Percentiles rank a stretch among this genome's conserved stretches.
Conservation (phyloP, 2,113 vertebrate species). For the Mungos mungo region DNA sequence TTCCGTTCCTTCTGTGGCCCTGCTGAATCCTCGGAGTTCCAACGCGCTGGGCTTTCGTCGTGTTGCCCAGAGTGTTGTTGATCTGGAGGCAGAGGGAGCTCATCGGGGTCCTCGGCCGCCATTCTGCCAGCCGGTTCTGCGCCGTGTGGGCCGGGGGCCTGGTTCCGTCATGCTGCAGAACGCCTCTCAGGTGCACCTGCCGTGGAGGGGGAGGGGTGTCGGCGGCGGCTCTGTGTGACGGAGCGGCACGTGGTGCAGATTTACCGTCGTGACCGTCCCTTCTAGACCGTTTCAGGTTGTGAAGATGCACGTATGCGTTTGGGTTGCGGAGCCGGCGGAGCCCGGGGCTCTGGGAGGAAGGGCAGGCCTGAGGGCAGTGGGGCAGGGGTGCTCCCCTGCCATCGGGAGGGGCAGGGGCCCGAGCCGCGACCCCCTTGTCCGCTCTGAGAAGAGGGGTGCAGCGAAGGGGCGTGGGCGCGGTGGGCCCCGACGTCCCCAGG, state of each 20-base stretch:
- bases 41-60: neutral
- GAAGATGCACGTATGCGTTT: no score
- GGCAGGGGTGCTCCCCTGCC: neutral
- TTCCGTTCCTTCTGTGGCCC: neutral
- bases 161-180: neutral
- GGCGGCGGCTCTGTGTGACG: neutral
- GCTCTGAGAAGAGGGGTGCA: neutral
- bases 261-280: neutral
- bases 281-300: neutral
- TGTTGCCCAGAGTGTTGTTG: neutral
- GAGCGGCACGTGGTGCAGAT: neutral
- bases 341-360: neutral
- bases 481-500: accelerated
- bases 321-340: neutral
- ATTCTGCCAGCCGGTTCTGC: neutral
- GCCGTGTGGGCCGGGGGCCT: neutral
- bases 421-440: accelerated
- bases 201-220: no score
- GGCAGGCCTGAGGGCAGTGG: neutral
- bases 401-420: neutral
- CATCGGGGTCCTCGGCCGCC: accelerated
- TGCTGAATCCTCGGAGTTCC: neutral
- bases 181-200: no score
- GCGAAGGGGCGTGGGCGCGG: accelerated
- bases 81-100: neutral